These are phyloP conservation scores for Monoplex corrugatus DNA, from an alignment of 2,888 invertebrate genomes.

Conservation along the genomic window DNA sequence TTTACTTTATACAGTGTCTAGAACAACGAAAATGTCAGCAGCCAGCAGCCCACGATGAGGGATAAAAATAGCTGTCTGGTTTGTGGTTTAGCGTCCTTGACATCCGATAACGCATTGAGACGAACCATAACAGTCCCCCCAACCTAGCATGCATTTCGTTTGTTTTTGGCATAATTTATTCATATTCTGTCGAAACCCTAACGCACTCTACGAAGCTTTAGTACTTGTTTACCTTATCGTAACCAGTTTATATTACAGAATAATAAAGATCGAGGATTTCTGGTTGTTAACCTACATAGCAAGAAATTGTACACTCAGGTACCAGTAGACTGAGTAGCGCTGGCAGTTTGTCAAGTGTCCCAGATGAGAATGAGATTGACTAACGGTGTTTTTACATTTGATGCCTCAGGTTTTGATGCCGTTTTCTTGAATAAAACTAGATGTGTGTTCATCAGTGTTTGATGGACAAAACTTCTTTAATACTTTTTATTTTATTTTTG, in stretches of 20 bases:
- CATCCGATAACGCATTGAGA: conserved; percentile 43
- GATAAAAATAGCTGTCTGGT: conserved; percentile 46
- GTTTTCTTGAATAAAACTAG: background rate
- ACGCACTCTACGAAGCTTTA: background rate
- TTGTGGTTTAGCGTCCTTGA: conserved; percentile 51
- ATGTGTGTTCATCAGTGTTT: background rate
- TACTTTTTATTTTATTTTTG: too few relatives aligned
- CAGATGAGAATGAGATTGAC: conserved; percentile 15
- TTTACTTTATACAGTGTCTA: background rate
- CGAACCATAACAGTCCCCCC: conserved; percentile 35
- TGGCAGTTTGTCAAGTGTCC: conserved; percentile 35
- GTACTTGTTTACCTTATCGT: background rate
- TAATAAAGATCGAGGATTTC: background rate
- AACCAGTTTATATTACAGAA: background rate
- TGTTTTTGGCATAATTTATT: conserved; percentile 43
- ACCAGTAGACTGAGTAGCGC: too few relatives aligned
- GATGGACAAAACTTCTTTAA: too few relatives aligned
- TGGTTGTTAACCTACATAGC: conserved; percentile 13
- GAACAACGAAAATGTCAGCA: background rate
- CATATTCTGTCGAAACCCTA: background rate
- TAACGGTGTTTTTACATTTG: background rate
- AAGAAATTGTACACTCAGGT: background rate
- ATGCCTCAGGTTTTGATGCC: background rate
- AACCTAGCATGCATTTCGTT: conserved; percentile 43
- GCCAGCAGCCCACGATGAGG: background rate